Conservation (phyloP, 2,888 invertebrate genomes). For the Chloroclystis v-ata region DNA sequence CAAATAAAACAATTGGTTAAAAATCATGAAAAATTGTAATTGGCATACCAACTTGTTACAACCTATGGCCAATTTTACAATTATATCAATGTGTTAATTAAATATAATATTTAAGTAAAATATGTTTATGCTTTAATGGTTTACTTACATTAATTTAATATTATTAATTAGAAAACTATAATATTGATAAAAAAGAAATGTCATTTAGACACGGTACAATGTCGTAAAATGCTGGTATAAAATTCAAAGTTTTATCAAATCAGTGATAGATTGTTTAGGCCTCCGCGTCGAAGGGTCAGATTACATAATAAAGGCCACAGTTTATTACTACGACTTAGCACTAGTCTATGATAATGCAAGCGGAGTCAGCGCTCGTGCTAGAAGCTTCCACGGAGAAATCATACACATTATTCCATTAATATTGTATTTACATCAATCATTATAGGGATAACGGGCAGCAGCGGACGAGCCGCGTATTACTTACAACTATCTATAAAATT, state of each 20-base stretch:
- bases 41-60: slow-evolving; percentile 78
- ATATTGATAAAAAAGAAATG: slow-evolving; percentile 61
- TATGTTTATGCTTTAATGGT: slow-evolving; percentile 76
- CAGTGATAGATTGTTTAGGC: slow-evolving; percentile 30
- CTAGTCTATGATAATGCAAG: slow-evolving; percentile 45
- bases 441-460: too few species aligned
- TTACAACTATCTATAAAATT: slow-evolving; percentile 68
- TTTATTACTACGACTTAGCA: slow-evolving; percentile 61
- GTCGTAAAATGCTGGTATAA: slow-evolving; percentile 60
- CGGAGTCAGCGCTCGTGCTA: slow-evolving; percentile 40
- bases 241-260: slow-evolving; percentile 45
- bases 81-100: slow-evolving; percentile 76
- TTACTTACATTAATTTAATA: slow-evolving; percentile 77
- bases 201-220: slow-evolving; percentile 66
- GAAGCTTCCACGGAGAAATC: slow-evolving; percentile 21
- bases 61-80: slow-evolving; percentile 78
- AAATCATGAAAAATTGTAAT: slow-evolving; percentile 79
- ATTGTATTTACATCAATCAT: slow-evolving; percentile 51
- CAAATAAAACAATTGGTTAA: slow-evolving; percentile 64
- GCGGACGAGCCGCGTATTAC: slow-evolving; percentile 37
- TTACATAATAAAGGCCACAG: slow-evolving; percentile 65
- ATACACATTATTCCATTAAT: slow-evolving; percentile 42
- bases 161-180: slow-evolving; percentile 70
- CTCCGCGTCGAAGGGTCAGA: slow-evolving; percentile 41
- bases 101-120: slow-evolving; percentile 78